These are phyloP conservation scores for Tetrapedia diversipes DNA, from an alignment of 2,888 invertebrate species.

Conservation along the genomic window DNA sequence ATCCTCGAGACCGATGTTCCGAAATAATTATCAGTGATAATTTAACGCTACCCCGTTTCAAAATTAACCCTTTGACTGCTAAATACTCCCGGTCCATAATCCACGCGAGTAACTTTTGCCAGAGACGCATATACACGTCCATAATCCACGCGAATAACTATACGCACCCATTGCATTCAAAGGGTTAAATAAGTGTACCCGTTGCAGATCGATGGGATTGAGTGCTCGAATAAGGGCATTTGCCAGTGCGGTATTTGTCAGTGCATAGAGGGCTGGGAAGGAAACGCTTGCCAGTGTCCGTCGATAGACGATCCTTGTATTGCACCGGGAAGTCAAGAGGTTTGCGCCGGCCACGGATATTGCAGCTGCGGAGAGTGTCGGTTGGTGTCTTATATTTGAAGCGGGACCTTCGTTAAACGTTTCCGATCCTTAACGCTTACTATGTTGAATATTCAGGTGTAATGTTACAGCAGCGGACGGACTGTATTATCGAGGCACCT, in stretches of 20 bases:
- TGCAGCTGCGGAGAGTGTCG: conserved; percentile 75
- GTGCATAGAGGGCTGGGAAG: conserved; percentile 72
- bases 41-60: no score
- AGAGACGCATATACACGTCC: no score
- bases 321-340: conserved; percentile 72
- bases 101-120: no score
- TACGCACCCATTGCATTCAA: background rate
- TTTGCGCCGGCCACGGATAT: conserved; percentile 73
- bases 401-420: background rate
- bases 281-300: conserved; percentile 72
- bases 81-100: no score
- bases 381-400: conserved; percentile 53
- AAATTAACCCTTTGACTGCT: no score
- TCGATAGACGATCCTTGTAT: conserved; percentile 66
- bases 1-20: background rate
- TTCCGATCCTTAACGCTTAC: background rate
- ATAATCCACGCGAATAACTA: no score
- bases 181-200: background rate
- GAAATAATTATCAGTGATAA: no score
- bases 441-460: conserved; percentile 60
- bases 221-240: conserved; percentile 71
- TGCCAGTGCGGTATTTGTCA: conserved; percentile 73
- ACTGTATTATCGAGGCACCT: conserved; percentile 71
- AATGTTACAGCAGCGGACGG: conserved; percentile 69
- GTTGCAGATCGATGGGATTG: conserved; percentile 69